A percentile compares a stretch with the other conserved stretches of the same genome.
phyloP scores from a whole-genome alignment of 2,888 invertebrate species.

The Candidula unifasciata region DNA sequence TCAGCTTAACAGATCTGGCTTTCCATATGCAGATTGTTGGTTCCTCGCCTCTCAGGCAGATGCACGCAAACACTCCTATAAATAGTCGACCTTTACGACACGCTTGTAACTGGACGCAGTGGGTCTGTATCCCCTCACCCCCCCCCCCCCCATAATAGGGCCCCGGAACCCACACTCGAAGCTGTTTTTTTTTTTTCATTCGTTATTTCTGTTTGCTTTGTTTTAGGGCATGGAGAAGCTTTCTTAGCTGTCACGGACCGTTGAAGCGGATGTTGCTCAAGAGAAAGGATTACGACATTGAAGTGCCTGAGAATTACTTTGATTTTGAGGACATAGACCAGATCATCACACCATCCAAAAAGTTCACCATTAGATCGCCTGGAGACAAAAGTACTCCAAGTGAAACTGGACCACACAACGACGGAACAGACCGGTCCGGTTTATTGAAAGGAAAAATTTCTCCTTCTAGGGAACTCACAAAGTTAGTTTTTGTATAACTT shows the following conservation, averaged over 20 bases:
- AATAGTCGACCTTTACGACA: no score
- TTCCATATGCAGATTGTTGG: no score
- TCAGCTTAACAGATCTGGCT: no score
- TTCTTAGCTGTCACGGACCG: neutral
- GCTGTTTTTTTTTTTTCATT: neutral
- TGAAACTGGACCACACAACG: neutral
- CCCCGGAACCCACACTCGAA: no score
- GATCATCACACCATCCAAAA: neutral
- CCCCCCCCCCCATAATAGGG: no score
- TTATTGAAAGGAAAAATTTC: conserved; percentile 8
- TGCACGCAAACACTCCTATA: no score
- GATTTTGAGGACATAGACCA: conserved; percentile 31
- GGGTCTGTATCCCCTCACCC: neutral
- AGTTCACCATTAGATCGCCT: neutral
- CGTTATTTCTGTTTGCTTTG: neutral
- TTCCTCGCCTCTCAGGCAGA: no score
- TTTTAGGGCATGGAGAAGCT: conserved; percentile 31
- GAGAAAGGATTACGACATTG: conserved; percentile 34
- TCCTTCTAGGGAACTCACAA: neutral
- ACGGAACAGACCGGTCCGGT: neutral
- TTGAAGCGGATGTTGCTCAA: conserved; percentile 19
- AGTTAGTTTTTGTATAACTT: neutral
- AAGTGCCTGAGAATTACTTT: conserved; percentile 49
- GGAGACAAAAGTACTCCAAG: neutral
- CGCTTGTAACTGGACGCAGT: no score